These are phyloP conservation scores for Conus canariensis DNA, from an alignment of 2,888 invertebrate genomes.

Conservation along the genomic window DNA sequence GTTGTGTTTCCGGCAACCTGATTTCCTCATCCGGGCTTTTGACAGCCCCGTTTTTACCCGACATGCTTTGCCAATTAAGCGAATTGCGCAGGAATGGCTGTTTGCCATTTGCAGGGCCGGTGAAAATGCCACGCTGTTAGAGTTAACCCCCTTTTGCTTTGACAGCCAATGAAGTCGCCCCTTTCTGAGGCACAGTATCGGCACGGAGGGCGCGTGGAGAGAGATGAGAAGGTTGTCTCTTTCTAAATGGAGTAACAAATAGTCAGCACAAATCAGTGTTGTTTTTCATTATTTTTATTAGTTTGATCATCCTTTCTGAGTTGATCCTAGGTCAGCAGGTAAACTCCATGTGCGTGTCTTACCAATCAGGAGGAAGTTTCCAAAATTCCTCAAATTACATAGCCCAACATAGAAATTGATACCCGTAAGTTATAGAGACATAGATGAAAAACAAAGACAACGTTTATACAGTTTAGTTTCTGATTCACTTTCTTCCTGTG, in stretches of 20 bases:
- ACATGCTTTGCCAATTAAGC: slow-evolving; percentile 11
- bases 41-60: not conserved
- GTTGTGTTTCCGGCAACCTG: slow-evolving; percentile 5
- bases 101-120: not conserved
- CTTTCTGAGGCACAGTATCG: not conserved
- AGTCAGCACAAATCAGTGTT: not conserved
- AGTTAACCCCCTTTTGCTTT: not conserved
- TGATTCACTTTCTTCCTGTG: too few species aligned
- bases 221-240: not conserved
- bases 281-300: not conserved
- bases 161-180: not conserved
- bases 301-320: not conserved
- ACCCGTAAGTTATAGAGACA: too few species aligned
- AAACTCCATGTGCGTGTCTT: too few species aligned
- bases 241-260: not conserved
- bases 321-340: not conserved
- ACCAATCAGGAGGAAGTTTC: too few species aligned
- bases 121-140: not conserved
- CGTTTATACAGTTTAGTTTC: too few species aligned
- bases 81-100: not conserved
- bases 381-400: too few species aligned
- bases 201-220: not conserved
- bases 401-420: too few species aligned
- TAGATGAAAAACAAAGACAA: too few species aligned
- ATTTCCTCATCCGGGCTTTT: not conserved